phyloP scores from a whole-genome alignment of 2,888 invertebrate species.

The Melanophora roralis region DNA sequence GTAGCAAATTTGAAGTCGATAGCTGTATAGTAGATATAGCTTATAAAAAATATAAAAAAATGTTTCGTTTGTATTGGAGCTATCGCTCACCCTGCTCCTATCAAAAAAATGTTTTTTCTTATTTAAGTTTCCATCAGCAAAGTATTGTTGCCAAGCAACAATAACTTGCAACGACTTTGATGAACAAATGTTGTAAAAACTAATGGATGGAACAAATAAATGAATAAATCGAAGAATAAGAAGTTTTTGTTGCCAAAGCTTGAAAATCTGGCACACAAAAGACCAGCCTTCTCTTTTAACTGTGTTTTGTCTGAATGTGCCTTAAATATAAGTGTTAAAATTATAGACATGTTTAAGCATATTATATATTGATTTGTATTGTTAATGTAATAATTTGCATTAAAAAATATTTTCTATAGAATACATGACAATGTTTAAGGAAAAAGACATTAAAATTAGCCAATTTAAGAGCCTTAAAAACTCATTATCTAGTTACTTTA shows the following conservation, averaged over 20 bases:
- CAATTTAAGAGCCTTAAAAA: background rate
- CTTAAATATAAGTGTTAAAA: conserved; percentile 57
- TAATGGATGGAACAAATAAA: conserved; percentile 35
- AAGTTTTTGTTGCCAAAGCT: conserved; percentile 5
- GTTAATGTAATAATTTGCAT: conserved; percentile 49
- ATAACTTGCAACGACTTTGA: conserved; percentile 57
- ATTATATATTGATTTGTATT: conserved; percentile 53
- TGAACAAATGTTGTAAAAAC: conserved; percentile 36
- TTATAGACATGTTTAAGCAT: conserved; percentile 55
- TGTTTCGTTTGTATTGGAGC: background rate
- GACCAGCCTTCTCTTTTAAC: conserved; percentile 40
- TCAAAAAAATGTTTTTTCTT: conserved; percentile 28
- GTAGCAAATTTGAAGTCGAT: too few relatives aligned
- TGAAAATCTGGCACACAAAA: conserved; percentile 45
- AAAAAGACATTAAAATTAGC: conserved; percentile 23
- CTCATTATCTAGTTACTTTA: conserved; percentile 1
- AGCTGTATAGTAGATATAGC: too few relatives aligned
- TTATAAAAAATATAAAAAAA: too few relatives aligned
- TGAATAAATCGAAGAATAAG: background rate
- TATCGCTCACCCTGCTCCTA: background rate
- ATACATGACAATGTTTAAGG: conserved; percentile 24
- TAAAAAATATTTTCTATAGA: conserved; percentile 27
- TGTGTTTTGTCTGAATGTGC: conserved; percentile 12
- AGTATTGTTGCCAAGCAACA: too few relatives aligned
- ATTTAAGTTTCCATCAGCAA: conserved; percentile 39